Percentiles rank a stretch among this genome's conserved stretches.
phyloP scores from a whole-genome alignment of 2,888 invertebrate species.

The Gortyna flavago region DNA sequence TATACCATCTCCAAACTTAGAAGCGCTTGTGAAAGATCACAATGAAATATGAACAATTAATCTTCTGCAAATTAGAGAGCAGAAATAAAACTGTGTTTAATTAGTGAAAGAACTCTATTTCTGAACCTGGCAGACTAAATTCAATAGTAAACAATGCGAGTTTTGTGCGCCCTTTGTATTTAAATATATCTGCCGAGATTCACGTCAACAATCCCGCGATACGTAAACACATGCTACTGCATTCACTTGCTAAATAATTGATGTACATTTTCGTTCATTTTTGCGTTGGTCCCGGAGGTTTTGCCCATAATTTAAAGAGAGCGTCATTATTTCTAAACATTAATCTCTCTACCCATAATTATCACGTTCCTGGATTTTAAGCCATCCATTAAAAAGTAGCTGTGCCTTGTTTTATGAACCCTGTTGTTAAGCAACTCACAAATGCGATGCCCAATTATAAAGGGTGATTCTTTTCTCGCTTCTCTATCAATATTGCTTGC shows the following conservation, averaged over 20 bases:
- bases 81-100: conserved; percentile 29
- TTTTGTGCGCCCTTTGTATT: too few species aligned
- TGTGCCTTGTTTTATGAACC: background rate
- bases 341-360: background rate
- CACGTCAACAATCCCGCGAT: too few species aligned
- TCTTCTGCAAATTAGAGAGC: conserved; percentile 2
- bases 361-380: too few species aligned
- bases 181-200: too few species aligned
- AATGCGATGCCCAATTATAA: background rate
- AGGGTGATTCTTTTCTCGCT: background rate
- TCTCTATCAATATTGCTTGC: background rate
- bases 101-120: conserved; percentile 47
- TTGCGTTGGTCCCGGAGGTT: too few species aligned
- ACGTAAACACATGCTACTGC: too few species aligned
- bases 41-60: background rate
- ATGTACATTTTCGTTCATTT: too few species aligned
- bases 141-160: conserved; percentile 38
- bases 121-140: conserved; percentile 47
- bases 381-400: too few species aligned
- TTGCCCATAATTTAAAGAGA: too few species aligned
- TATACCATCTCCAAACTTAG: background rate
- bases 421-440: too few species aligned
- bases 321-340: background rate
- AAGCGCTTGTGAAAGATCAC: background rate
- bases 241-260: too few species aligned